phyloP scores from a whole-genome alignment of 23 tunicate species.

The Halocynthia roretzi region DNA sequence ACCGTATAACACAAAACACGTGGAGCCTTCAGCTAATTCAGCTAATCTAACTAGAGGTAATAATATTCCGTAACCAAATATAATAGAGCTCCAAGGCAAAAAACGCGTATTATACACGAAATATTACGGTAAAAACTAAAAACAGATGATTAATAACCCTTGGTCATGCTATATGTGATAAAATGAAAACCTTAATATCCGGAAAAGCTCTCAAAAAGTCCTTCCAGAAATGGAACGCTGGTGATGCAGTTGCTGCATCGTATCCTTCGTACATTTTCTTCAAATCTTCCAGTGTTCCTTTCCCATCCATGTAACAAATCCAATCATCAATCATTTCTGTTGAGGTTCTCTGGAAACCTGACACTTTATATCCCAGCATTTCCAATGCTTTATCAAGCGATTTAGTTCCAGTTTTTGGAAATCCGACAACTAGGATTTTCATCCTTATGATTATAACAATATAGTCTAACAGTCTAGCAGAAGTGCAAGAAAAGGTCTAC shows the following conservation, averaged over 20 bases:
- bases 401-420: slow-evolving; percentile 21
- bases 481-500: too few species aligned
- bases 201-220: slow-evolving; percentile 9
- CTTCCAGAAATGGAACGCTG: slow-evolving; percentile 9
- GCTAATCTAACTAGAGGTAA: too few species aligned
- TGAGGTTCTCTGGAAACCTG: slow-evolving; percentile 2
- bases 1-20: too few species aligned
- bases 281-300: slow-evolving; percentile 12
- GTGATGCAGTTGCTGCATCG: slow-evolving; percentile 4
- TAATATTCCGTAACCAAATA: too few species aligned
- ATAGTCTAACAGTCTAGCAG: too few species aligned
- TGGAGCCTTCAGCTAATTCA: too few species aligned
- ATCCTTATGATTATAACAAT: too few species aligned
- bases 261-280: not conserved
- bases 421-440: slow-evolving; percentile 15
- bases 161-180: too few species aligned
- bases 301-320: slow-evolving; percentile 7
- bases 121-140: too few species aligned
- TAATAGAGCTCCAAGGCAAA: too few species aligned
- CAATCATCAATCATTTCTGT: slow-evolving; percentile 1
- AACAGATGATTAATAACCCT: too few species aligned
- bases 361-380: slow-evolving; percentile 18
- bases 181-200: slow-evolving; percentile 10
- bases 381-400: slow-evolving; percentile 26
- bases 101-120: too few species aligned